Base-by-base conservation (phyloP, 2,888 invertebrate species). In the Abscondita cerata region DNA sequence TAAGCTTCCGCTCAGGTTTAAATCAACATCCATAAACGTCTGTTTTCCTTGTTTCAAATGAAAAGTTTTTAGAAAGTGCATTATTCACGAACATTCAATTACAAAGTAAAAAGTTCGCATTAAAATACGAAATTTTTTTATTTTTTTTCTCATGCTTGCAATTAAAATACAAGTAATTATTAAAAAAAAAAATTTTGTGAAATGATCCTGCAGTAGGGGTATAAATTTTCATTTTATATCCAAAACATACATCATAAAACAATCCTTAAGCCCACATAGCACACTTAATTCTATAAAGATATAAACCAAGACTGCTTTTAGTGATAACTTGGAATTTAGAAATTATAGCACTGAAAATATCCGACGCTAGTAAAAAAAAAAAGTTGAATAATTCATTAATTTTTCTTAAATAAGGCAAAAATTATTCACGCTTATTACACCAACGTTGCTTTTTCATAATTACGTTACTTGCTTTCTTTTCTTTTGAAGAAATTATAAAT, bases 341-440 rank as follows among this genome's bases (percentile, higher is more conserved):
- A 40, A 41, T 31, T 44, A 31, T 6, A 20, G 31, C 44, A 4
- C 9, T 11, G 16, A 53, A 53, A 52, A 20, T 36, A 11, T 15
- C 41, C 40, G 11, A 38, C 41, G 8, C 9, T 15, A 19, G 44
- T 11, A 9, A 15, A 56, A 38, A n/a, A n/a, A 38, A 48, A 38
- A 12, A 53, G 25, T 53, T 41, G 8, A 25, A 38, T 52, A 20
- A 19, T 44, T 41, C 18, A 41, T 52, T 56, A 56, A 56, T 52
- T 56, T 61, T 41, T 51, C 44, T 55, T 51, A 50, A 41, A 55
- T 56, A 51, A 55, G n/a, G 52, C 56, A 52, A 12, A 47, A 40
- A 61, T 61, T 52, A 61, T 61, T 61, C 56, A 56, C 41, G 52
- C 61, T 61, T 61, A 61, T 55, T 55, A 47, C 44, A 44, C 41